Evolutionary conservation across 2,888 invertebrate genomes (phyloP), one percentile per base, ranked within the genome.

Genomic region (Coleophora flavipennella): DNA sequence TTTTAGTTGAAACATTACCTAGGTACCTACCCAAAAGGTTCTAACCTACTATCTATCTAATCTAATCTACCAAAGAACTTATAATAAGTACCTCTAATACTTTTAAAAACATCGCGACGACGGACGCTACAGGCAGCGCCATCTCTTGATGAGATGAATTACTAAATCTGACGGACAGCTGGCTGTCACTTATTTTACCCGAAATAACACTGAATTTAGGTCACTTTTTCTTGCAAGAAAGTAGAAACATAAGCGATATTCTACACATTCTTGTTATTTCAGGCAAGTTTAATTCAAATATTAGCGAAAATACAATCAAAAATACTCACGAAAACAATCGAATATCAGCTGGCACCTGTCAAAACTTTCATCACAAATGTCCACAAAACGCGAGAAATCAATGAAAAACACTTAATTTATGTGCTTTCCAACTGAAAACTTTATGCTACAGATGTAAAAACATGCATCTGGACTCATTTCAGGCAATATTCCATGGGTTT

Each of bases 301-400:
- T 31, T 8, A 39, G 31, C 29, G 38, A 38, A 40, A 33, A 25
- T 12, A 26, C n/a, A 40, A 27, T 14, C 11, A 31, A 41, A 49
- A 59, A 59, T 71, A 72, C 67, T 67, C 52, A 70, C 65, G 43
- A 48, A 56, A 57, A 50, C 48, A 51, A 57, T 59, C 59, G 55
- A 53, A 50, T 48, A 43, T 64, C 72, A 75, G 69, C 70, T 81
- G 81, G 70, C 80, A 81, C 51, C 79, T 81, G 81, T 79, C 80
- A 79, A 75, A 77, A 74, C 70, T 74, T 72, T 74, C 56, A 48
- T 64, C 81, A 78, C 81, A 80, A 78, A 80, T 79, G 77, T 67
- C 71, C 77, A 76, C 74, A 71, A 74, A 76, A 75, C 73, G 67
- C 71, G 41, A 47, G 47, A 61, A 66, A 56, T 58, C 45, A 34